Percentiles rank a stretch among this genome's conserved stretches.
Conservation (phyloP, 1,140 invertebrate species). For the Sitophilus oryzae region DNA sequence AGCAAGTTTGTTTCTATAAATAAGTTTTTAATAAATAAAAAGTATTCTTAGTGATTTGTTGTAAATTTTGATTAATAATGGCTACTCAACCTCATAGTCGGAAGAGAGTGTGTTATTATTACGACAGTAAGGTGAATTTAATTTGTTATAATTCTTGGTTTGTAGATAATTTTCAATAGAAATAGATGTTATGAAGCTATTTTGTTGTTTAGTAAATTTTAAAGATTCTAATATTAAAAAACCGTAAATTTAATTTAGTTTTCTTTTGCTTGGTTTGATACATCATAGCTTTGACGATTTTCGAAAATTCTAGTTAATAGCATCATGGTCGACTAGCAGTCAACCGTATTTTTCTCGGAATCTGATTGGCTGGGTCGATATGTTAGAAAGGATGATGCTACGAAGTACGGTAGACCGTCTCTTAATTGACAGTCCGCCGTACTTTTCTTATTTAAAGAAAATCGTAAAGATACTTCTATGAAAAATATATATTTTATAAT, state of each 20-base stretch:
- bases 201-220: neutral
- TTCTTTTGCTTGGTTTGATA: too few relatives aligned
- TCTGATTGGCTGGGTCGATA: conserved; percentile 33
- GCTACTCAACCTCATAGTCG: conserved; percentile 75
- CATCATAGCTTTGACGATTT: too few relatives aligned
- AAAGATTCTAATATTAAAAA: too few relatives aligned
- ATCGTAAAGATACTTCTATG: too few relatives aligned
- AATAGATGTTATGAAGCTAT: neutral
- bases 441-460: conserved; percentile 12
- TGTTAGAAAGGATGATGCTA: conserved; percentile 36
- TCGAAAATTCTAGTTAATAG: conserved; percentile 31
- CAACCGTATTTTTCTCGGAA: conserved; percentile 35
- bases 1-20: neutral
- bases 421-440: conserved; percentile 24
- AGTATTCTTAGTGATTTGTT: too few relatives aligned
- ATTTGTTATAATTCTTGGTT: conserved; percentile 12
- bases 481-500: conserved; percentile 12
- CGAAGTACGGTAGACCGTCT: conserved; percentile 29
- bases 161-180: too few relatives aligned
- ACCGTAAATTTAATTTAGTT: too few relatives aligned
- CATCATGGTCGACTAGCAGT: conserved; percentile 33
- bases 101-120: conserved; percentile 96
- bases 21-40: too few relatives aligned
- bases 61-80: conserved; percentile 64
- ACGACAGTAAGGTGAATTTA: conserved; percentile 87